Base-by-base conservation (phyloP, 1,140 invertebrate species). In the Brachionus koreanus region DNA sequence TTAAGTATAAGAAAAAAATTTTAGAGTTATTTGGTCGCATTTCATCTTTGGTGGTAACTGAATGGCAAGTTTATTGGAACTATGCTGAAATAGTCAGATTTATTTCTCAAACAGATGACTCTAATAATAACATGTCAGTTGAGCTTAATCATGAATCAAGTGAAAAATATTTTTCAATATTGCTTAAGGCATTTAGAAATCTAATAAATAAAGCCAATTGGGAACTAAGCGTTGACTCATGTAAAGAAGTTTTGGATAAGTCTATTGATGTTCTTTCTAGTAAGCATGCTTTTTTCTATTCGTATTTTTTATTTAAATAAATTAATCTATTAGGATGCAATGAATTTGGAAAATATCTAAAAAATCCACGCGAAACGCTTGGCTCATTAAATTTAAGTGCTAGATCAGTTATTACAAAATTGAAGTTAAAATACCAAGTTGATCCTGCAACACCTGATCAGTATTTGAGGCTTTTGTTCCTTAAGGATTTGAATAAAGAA, bases 21-120 rank as follows among this genome's bases (percentile, higher is more conserved):
- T 87, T 93, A 19, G 91, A 94, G 86, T 89, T 97, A 29, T 92
- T 97, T 86, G 95, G 94, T 1, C 90, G 93, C 83, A 91, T 97
- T 29, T 94, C 94, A 25, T 88, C 87, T 9, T 25, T 79, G 25
- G 69, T 82, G 25, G 57, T 83, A 2, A 61, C 75, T 29, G 69
- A 83, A 5, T 69, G 65, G 75, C 12, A 61, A 63, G 61, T 67
- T 23, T 67, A 82, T 16, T 83, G 83, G 83, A 25, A 13, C 57
- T 79, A 79, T 65, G 76, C 76, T 25, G 76, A 79, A 61, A 39
- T 79, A 39, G 76, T 79, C 9, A 16, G 33, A 37, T 61, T 61
- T 43, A 61, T 61, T 42, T 57, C 76, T 12, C 76, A 79, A 49
- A 79, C 39, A 39, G 76, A 79, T 42, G 61, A 79, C n/a, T 19